Evolutionary conservation across 92 coral and sea anemone genomes (phyloP), one percentile per base, ranked within the genome.

Genomic region (Nematostella vectensis): DNA sequence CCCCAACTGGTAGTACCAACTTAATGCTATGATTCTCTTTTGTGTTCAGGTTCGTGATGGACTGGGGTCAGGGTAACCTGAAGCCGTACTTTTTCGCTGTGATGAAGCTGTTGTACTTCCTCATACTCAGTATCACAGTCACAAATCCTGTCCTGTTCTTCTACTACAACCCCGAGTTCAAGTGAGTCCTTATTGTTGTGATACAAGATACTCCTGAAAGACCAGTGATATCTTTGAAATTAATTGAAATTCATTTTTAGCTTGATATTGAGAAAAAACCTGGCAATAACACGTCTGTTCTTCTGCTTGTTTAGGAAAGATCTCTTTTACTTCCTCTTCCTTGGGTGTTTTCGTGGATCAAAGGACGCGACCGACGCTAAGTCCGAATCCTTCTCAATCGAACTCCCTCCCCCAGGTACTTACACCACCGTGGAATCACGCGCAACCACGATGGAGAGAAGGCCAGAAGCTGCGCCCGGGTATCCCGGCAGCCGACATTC

Each of bases 141-240:
- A 72, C 84, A 16, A 93, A 86, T 45, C 99, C 99, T 1, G 12
- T 82, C 11, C 58, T 93, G 62, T 93, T 93, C 61, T 86, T 78
- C 68, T 10, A 31, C 47, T 93, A 66, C 75, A 93, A 86, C 58
- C 67, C 67, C 11, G 84, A 85, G 48, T 85, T 85, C 57, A 72
- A 37, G 57, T 66, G 19, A 16, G 16, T 30, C 4, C 40, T 6
- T 25, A n/a, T n/a, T n/a, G n/a, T n/a, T 49, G 20, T 24, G 2
- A 44, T 2, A 24, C 50, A 44, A 3, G 50, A 2, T n/a, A 2
- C 13, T 3, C 15, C 20, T 44, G 13, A 3, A 3, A n/a, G n/a
- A n/a, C n/a, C n/a, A n/a, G n/a, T n/a, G n/a, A n/a, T n/a, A n/a
- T n/a, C n/a, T n/a, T n/a, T n/a, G n/a, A n/a, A n/a, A n/a, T n/a